Evolutionary conservation across 1,140 invertebrate species (phyloP).

Genomic region (Rhynchophorus ferrugineus): DNA sequence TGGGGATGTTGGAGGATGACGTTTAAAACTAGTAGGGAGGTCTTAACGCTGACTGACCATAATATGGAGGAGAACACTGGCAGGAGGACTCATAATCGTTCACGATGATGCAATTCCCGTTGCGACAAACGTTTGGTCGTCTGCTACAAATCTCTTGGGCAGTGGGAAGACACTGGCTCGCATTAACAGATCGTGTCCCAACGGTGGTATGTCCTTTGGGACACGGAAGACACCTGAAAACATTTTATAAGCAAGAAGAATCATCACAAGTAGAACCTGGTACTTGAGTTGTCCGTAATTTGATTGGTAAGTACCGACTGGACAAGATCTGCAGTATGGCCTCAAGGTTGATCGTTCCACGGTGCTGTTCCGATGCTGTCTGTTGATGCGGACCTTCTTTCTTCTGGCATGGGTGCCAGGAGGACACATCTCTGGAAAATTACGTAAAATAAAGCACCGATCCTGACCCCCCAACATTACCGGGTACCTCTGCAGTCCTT

Average conservation of each 20-base stretch:
- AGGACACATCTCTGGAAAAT: constrained; percentile 37
- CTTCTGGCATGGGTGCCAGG: constrained; percentile 38
- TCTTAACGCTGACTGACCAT: constrained; percentile 7
- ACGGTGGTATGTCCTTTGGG: constrained; percentile 49
- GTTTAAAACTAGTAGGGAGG: neutral
- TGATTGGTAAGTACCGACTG: constrained; percentile 53
- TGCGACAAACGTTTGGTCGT: constrained; percentile 37
- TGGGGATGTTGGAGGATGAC: constrained; percentile 7
- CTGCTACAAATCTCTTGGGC: constrained; percentile 36
- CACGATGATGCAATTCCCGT: constrained; percentile 38
- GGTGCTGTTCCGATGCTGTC: constrained; percentile 17
- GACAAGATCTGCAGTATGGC: constrained; percentile 52
- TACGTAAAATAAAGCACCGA: neutral
- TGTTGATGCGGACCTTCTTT: constrained; percentile 28
- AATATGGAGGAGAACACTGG: constrained; percentile 31
- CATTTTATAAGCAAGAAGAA: neutral
- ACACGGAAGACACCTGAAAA: constrained; percentile 46
- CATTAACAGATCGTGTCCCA: constrained; percentile 39
- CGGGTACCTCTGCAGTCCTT: constrained; percentile 53
- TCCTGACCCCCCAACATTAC: neutral
- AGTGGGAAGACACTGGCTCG: constrained; percentile 45
- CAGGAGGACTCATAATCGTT: constrained; percentile 40
- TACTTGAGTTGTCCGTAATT: constrained; percentile 45
- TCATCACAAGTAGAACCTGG: neutral
- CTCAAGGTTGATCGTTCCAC: constrained; percentile 32